Percentiles rank a stretch among this genome's conserved stretches.
phyloP scores from a whole-genome alignment of 2,797 vertebrate genomes.

The Centroberyx gerrardi region DNA sequence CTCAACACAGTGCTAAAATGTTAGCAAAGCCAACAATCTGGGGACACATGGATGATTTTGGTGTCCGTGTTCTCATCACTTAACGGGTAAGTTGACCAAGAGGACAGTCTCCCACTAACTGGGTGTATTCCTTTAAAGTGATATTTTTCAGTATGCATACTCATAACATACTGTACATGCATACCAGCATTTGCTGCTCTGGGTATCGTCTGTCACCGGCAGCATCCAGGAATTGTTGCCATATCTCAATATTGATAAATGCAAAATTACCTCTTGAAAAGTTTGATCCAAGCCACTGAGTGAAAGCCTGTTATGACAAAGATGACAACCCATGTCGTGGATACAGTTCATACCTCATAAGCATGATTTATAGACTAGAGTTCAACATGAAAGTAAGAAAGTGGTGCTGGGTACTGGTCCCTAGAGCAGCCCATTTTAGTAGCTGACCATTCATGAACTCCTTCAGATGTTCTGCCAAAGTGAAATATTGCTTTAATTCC shows the following conservation, averaged over 20 bases:
- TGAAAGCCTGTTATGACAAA: background rate
- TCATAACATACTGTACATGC: background rate
- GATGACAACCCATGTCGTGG: slow-evolving; percentile 25
- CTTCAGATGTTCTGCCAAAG: background rate
- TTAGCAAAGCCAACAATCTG: too few relatives aligned
- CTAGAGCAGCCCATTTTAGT: background rate
- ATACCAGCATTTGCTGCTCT: background rate
- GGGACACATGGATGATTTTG: too few relatives aligned
- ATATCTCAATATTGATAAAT: background rate
- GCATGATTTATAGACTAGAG: too few relatives aligned
- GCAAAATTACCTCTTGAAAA: background rate
- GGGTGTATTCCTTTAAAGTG: too few relatives aligned
- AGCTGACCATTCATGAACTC: background rate
- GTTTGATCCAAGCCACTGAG: slow-evolving; percentile 2
- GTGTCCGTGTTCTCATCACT: too few relatives aligned
- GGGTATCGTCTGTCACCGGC: background rate
- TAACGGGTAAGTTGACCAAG: too few relatives aligned
- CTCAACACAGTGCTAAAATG: too few relatives aligned
- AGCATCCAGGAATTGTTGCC: background rate
- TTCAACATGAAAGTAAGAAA: too few relatives aligned
- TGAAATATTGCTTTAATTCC: background rate
- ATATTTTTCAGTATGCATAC: background rate
- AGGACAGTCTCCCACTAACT: too few relatives aligned
- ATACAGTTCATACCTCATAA: slow-evolving; percentile 9
- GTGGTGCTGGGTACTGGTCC: too few relatives aligned